phyloP scores from a whole-genome alignment of 2,888 invertebrate species.

The Dryocosmus kuriphilus region DNA sequence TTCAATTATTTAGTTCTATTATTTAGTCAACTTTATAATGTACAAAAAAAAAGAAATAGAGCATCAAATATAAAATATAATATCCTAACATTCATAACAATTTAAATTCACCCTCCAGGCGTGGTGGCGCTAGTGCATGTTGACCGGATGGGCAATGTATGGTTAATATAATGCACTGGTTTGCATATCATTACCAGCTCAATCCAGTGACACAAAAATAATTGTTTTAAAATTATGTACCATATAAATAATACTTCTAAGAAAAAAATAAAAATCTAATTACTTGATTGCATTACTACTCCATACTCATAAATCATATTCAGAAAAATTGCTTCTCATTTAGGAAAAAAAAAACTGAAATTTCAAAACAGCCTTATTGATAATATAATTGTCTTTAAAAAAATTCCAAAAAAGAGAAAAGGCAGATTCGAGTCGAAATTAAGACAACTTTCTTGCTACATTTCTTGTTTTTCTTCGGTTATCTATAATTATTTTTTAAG shows the following conservation, averaged over 20 bases:
- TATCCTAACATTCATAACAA: background rate
- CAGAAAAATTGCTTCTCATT: background rate
- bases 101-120: background rate
- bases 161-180: background rate
- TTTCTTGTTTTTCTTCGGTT: background rate
- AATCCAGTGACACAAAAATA: background rate
- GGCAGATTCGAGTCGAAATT: background rate
- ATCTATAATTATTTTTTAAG: background rate
- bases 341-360: no score
- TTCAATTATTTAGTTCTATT: no score
- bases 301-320: background rate
- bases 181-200: background rate
- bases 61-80: background rate
- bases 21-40: background rate
- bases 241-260: no score
- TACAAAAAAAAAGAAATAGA: background rate
- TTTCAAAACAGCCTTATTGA: background rate
- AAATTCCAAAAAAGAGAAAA: background rate
- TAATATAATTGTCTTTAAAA: background rate
- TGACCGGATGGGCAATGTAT: background rate
- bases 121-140: background rate
- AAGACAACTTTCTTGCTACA: background rate
- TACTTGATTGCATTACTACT: background rate
- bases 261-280: no score
- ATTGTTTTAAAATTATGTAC: background rate